Base-by-base conservation (phyloP, 2,797 vertebrate species). In the Rachycentron canadum region DNA sequence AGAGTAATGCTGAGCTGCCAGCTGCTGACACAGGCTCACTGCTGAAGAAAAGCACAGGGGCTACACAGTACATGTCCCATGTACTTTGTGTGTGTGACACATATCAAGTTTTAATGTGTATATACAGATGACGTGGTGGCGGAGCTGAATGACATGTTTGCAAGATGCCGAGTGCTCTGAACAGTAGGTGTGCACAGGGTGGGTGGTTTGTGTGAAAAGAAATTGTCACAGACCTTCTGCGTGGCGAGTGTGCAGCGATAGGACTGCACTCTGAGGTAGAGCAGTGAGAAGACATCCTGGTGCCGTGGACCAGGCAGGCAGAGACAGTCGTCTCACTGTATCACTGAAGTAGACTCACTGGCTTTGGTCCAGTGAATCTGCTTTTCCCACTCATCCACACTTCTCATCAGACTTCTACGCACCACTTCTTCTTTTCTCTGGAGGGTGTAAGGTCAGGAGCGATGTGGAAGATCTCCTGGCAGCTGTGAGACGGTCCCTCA, bases 61-160 rank as follows among this genome's bases (percentile, higher is more conserved):
- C 71, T 69, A 47, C 81, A 69, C 74, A 78, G 88, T 90, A n/a
- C n/a, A 88, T 89, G 91, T 92, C 87, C 82, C 85, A 73, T 65
- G 81, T 78, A 86, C 89, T 84, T 61, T 40, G 45, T 69, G 71
- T 30, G 86, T 0, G 36, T 9, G 14, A 75, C 79, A 79, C 55
- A 63, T 50, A 5, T 56, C 82, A 57, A 85, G 10, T 81, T 81
- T 83, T 59, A 66, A 59, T 62, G 60, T 93, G 76, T 88, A 87
- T 84, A 87, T 82, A 90, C 43, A 62, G 52, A 49, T n/a, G 65
- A 63, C 0, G 32, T 30, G 60, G 61, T 8, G 21, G 49, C 71
- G 69, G 78, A 75, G 76, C 55, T 72, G 78, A 71, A 67, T 58
- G 64, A 84, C 3, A 36, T 72, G 78, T 78, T 82, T 63, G 60